A percentile compares a stretch with the other conserved stretches of the same genome.
Conservation (phyloP, 2,888 invertebrate genomes). For the Nemurella pictetii region DNA sequence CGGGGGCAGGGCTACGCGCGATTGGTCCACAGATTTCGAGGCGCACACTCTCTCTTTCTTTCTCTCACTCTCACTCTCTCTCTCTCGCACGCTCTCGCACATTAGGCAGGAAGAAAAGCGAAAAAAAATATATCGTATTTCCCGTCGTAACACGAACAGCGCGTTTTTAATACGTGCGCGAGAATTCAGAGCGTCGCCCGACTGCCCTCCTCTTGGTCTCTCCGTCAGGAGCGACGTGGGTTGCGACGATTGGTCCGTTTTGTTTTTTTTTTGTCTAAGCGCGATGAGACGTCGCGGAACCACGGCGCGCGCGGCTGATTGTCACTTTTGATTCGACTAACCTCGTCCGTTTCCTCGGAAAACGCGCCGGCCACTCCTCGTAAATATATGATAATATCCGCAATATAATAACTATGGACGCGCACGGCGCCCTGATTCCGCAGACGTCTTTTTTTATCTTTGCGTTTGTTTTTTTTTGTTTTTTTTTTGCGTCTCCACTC, state of each 20-base stretch:
- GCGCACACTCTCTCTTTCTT: neutral
- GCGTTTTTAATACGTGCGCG: neutral
- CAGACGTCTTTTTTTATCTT: neutral
- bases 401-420: neutral
- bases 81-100: neutral
- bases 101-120: neutral
- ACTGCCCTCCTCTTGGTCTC: neutral
- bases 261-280: too few relatives aligned
- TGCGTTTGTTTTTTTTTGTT: neutral
- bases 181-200: neutral
- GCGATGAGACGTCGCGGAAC: neutral
- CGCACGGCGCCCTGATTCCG: neutral
- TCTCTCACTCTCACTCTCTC: neutral
- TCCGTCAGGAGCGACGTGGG: neutral
- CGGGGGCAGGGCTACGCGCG: neutral
- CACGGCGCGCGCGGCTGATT: neutral
- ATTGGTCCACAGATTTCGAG: neutral
- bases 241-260: neutral
- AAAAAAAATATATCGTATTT: neutral
- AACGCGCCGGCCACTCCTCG: neutral
- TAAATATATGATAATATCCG: neutral
- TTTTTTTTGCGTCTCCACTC: neutral
- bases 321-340: neutral
- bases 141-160: neutral
- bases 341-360: neutral